Conservation (phyloP, 2,797 vertebrate genomes). For the Oryzias dopingdopingensis region DNA sequence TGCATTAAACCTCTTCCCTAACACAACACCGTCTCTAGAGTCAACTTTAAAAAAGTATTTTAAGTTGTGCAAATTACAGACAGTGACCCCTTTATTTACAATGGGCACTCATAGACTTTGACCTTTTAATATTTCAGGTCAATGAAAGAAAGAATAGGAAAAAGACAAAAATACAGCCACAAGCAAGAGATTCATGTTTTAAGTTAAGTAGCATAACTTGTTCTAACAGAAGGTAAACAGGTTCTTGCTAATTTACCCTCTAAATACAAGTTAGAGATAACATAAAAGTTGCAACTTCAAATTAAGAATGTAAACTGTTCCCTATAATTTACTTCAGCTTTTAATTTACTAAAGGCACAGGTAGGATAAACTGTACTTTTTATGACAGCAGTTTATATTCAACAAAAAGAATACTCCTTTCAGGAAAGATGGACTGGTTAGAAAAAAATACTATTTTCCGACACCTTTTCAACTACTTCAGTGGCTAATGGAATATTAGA, state of each 20-base stretch:
- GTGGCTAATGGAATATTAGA: conserved; percentile 49
- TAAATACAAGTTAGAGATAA: background rate
- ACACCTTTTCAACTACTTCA: conserved; percentile 37
- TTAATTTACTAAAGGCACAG: background rate
- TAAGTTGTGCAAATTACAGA: no score
- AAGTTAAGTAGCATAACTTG: background rate
- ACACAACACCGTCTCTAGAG: no score
- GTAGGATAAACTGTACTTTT: conserved; percentile 30
- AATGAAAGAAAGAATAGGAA: no score
- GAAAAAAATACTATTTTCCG: conserved; percentile 34
- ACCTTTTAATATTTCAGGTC: no score
- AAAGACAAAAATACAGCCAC: conserved; percentile 1
- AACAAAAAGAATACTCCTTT: conserved; percentile 31
- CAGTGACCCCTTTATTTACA: no score
- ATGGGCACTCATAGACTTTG: no score
- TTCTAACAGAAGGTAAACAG: background rate
- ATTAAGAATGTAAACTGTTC: conserved; percentile 10
- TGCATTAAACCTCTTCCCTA: background rate
- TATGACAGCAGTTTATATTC: conserved; percentile 56
- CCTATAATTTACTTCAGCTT: conserved; percentile 8
- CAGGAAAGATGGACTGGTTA: conserved; percentile 30
- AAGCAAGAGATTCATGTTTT: conserved; percentile 42
- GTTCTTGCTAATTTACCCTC: background rate
- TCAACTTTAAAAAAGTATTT: no score
- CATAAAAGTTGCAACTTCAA: conserved; percentile 11